Evolutionary conservation across 2,888 invertebrate genomes (phyloP), one percentile per base, ranked within the genome.

Genomic region (Epicampocera succincta): DNA sequence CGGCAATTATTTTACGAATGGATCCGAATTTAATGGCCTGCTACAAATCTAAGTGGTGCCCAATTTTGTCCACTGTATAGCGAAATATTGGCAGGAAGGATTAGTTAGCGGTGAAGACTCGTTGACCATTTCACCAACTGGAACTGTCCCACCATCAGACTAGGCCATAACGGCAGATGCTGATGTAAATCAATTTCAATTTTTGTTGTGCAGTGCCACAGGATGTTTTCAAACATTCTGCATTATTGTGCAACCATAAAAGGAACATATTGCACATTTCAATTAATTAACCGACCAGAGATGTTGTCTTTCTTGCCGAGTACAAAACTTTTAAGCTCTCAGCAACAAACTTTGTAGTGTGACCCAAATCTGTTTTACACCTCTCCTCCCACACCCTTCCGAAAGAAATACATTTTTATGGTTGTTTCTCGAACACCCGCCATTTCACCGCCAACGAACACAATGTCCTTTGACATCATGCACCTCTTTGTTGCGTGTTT

Each of bases 401-500:
- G 29, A 52, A 3, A 9, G 2, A 25, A 17, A 25, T 40, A 40
- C 38, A 56, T 52, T 60, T 60, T 61, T 12, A 25, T 21, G 25
- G 8, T 46, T 52, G 12, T 9, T 33, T 48, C 3, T 48, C 52
- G 71, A 40, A 40, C 76, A 77, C 40, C 69, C 69, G 46, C n/a
- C 56, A 12, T 29, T 25, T 54, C 40, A 17, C 13, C 19, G 17
- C 50, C 33, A 58, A 42, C 48, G 65, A 58, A 58, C 29, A 44
- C 60, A 61, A 56, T 71, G 50, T 54, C 69, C 54, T 56, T 19
- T 11, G 15, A 8, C 40, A 25, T 48, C 50, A 84, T 85, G 85
- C 85, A 87, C 88, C 88, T 85, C 85, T 84, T 85, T 85, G 83
- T 89, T 87, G 89, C 88, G 87, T 89, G 88, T 80, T 84, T 48